Percentiles rank a stretch among this genome's conserved stretches.
phyloP scores from a whole-genome alignment of 2,888 invertebrate species.

The Bellardia pandia region DNA sequence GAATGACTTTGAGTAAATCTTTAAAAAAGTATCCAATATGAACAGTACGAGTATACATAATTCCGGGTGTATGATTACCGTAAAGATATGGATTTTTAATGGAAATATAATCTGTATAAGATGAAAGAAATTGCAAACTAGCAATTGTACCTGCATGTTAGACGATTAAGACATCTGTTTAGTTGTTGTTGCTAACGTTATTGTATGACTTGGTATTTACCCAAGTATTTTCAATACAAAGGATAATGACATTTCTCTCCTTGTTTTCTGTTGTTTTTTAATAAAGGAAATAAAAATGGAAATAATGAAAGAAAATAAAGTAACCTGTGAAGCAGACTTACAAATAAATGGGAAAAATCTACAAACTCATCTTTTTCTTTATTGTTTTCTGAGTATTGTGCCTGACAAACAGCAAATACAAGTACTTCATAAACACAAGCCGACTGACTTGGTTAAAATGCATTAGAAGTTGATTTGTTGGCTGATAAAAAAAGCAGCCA shows the following conservation, averaged over 20 bases:
- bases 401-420: conserved; percentile 10
- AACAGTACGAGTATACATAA: conserved; percentile 1
- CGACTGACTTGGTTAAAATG: conserved; percentile 56
- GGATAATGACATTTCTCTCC: conserved; percentile 65
- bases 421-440: conserved; percentile 17
- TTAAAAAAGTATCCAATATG: neutral
- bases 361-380: conserved; percentile 50
- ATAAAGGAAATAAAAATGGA: conserved; percentile 20
- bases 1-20: conserved; percentile 48
- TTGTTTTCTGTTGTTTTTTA: conserved; percentile 31
- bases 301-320: conserved; percentile 18
- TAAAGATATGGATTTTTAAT: conserved; percentile 53
- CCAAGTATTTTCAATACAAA: conserved; percentile 43
- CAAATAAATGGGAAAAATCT: conserved; percentile 34
- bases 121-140: conserved; percentile 56
- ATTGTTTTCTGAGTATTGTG: conserved; percentile 21
- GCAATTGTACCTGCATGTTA: conserved; percentile 43
- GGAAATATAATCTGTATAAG: conserved; percentile 23
- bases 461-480: conserved; percentile 68
- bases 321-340: conserved; percentile 51
- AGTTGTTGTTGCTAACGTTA: neutral
- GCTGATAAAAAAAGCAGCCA: conserved; percentile 54
- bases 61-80: conserved; percentile 51
- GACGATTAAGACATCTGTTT: conserved; percentile 31
- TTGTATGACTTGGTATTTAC: conserved; percentile 45